Conservation (phyloP, 2,888 invertebrate genomes). For the Apodemia zela region DNA sequence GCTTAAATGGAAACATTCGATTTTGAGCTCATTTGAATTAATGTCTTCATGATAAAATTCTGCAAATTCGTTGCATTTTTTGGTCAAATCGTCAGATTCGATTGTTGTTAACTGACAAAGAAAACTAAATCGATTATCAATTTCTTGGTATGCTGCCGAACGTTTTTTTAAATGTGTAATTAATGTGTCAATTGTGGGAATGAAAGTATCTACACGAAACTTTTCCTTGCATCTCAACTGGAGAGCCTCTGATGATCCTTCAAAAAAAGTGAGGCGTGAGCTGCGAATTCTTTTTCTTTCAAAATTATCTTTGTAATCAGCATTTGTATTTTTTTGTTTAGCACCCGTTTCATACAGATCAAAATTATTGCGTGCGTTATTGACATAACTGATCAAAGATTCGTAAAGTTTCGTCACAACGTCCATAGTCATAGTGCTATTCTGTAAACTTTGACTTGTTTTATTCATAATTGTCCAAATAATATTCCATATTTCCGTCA, state of each 20-base stretch:
- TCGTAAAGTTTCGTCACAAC: constrained; percentile 26
- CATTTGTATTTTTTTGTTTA: background rate
- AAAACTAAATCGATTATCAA: constrained; percentile 26
- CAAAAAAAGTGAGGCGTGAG: constrained; percentile 29
- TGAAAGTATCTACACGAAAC: constrained; percentile 29
- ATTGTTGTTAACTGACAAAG: constrained; percentile 29
- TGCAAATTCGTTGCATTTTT: constrained; percentile 27
- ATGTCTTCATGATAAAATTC: constrained; percentile 23
- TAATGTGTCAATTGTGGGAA: constrained; percentile 28
- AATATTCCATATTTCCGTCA: constrained; percentile 20
- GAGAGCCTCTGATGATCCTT: constrained; percentile 25
- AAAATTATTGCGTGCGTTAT: constrained; percentile 17
- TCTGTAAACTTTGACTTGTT: constrained; percentile 24
- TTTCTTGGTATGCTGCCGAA: constrained; percentile 25
- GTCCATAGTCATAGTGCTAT: constrained; percentile 25
- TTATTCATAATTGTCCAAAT: constrained; percentile 22
- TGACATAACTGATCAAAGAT: constrained; percentile 23
- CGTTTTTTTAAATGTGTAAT: constrained; percentile 24
- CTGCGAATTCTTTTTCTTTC: constrained; percentile 19
- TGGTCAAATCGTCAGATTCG: constrained; percentile 27
- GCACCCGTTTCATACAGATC: background rate
- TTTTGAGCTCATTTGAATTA: constrained; percentile 21
- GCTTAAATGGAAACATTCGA: constrained; percentile 16
- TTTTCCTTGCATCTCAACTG: constrained; percentile 29
- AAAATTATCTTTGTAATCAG: background rate